phyloP scores from a whole-genome alignment of 2,888 invertebrate genomes.

The Itoplectis maculator region DNA sequence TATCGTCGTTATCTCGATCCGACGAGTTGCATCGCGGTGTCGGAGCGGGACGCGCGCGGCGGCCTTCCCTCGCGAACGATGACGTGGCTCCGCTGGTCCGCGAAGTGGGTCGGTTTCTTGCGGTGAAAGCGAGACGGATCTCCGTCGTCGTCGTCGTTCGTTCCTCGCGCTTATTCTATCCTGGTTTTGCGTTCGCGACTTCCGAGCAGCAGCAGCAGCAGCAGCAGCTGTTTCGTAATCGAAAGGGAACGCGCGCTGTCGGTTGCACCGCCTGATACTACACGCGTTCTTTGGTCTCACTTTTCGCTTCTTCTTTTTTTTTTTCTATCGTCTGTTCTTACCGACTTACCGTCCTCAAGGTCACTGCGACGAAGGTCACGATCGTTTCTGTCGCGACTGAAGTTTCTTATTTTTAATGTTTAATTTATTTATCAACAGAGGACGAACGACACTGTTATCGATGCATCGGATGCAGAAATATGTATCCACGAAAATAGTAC shows the following conservation, averaged over 20 bases:
- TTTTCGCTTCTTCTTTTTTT: constrained; percentile 39
- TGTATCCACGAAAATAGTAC: too few species aligned
- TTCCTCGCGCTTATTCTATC: background rate
- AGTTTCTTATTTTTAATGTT: background rate
- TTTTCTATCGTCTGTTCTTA: constrained; percentile 10
- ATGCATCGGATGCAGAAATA: too few species aligned
- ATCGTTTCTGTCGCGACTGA: constrained; percentile 13
- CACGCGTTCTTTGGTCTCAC: background rate
- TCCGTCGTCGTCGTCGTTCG: background rate
- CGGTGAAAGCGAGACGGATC: constrained; percentile 50
- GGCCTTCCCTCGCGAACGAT: constrained; percentile 42
- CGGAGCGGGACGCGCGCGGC: background rate
- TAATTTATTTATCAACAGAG: background rate
- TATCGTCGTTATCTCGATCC: constrained; percentile 55
- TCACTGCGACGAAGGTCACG: constrained; percentile 20
- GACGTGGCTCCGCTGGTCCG: constrained; percentile 19
- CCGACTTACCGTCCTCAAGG: constrained; percentile 19
- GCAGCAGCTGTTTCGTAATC: constrained; percentile 46
- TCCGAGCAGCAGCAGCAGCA: too few species aligned
- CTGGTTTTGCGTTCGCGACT: background rate
- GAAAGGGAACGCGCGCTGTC: constrained; percentile 5
- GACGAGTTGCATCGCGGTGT: constrained; percentile 43
- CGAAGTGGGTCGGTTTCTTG: constrained; percentile 41
- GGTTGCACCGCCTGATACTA: background rate
- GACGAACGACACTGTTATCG: background rate